phyloP scores from a whole-genome alignment of 1,140 invertebrate species.

The Palaemon carinicauda region DNA sequence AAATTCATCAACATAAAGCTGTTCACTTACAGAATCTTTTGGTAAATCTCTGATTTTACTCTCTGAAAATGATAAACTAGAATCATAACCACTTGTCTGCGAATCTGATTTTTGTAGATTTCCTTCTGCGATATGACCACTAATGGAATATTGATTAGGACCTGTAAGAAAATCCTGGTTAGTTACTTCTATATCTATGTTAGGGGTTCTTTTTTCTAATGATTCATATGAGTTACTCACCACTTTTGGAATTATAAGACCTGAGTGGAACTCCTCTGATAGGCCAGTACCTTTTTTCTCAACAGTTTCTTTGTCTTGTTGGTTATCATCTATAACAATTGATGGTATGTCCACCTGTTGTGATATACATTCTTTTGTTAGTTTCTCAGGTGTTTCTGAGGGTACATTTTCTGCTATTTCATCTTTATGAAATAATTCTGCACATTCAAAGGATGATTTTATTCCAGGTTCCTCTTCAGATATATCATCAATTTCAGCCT shows the following conservation, averaged over 20 bases:
- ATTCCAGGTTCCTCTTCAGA: conserved; percentile 16
- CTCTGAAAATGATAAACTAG: conserved; percentile 36
- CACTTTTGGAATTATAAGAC: background rate
- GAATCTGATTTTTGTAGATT: conserved; percentile 44
- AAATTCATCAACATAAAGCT: background rate
- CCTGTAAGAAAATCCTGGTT: conserved; percentile 13
- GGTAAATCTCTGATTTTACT: background rate
- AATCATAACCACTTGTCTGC: conserved; percentile 44
- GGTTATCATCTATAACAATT: background rate
- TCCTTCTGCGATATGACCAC: background rate
- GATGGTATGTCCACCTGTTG: background rate
- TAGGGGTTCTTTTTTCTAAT: background rate
- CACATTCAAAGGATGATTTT: background rate
- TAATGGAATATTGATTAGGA: background rate
- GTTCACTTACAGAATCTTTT: background rate
- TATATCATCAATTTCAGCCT: conserved; percentile 41
- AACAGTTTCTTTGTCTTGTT: background rate
- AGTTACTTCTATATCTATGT: conserved; percentile 17
- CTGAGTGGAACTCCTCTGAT: background rate
- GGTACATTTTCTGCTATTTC: background rate
- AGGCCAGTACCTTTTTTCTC: background rate
- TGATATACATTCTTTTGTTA: background rate
- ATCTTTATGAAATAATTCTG: background rate
- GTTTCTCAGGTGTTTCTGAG: background rate
- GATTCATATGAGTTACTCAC: background rate